Conservation (phyloP, 1,140 invertebrate genomes). For the Prorops nasuta region DNA sequence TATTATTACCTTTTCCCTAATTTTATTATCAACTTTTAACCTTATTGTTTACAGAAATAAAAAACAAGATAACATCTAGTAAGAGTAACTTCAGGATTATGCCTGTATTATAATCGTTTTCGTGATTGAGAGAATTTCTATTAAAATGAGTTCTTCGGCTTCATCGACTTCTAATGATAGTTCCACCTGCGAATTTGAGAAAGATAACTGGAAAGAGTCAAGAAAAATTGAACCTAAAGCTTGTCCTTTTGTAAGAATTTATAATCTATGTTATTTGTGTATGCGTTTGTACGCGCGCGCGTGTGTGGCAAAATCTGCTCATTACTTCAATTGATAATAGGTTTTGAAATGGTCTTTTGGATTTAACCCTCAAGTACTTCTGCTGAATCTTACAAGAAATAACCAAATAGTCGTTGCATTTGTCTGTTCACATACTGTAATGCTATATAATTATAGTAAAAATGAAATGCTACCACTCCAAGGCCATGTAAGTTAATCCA, state of each 20-base stretch:
- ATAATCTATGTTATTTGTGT: too few species aligned
- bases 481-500: constrained; percentile 58
- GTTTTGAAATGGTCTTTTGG: constrained; percentile 60
- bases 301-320: too few species aligned
- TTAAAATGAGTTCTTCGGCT: not conserved
- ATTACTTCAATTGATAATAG: constrained; percentile 28
- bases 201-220: not conserved
- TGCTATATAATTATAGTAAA: constrained; percentile 58
- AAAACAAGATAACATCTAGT: too few species aligned
- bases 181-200: not conserved
- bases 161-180: not conserved
- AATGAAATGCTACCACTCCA: constrained; percentile 58
- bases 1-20: not conserved
- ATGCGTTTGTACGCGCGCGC: too few species aligned
- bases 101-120: not conserved
- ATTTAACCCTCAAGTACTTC: constrained; percentile 51
- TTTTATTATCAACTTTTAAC: too few species aligned
- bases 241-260: constrained; percentile 21
- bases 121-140: constrained; percentile 13
- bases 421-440: constrained; percentile 54
- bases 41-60: too few species aligned
- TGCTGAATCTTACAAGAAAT: constrained; percentile 57
- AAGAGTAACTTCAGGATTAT: constrained; percentile 1
- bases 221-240: not conserved
- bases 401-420: constrained; percentile 55